phyloP scores from a whole-genome alignment of 2,888 invertebrate species.

The Oscheius sp. region DNA sequence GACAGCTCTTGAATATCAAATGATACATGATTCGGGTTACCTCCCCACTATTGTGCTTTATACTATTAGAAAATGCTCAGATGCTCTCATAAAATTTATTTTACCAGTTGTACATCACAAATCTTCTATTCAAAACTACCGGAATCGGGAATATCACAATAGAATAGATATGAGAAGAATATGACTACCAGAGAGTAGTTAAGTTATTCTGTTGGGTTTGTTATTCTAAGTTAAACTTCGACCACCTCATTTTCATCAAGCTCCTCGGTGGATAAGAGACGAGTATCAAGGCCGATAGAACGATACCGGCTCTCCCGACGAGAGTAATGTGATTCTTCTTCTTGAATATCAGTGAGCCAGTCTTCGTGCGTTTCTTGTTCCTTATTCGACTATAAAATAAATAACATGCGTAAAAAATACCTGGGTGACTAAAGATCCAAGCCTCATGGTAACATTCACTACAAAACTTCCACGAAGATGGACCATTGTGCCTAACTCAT shows the following conservation, averaged over 20 bases:
- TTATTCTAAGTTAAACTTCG: not conserved
- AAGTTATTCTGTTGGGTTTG: not conserved
- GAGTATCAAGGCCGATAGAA: constrained; percentile 3
- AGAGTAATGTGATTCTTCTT: constrained; percentile 36
- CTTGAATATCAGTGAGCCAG: constrained; percentile 47
- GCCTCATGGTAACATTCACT: constrained; percentile 61
- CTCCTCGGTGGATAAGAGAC: constrained; percentile 13
- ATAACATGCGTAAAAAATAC: not conserved
- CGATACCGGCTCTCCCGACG: constrained; percentile 15
- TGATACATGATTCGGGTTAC: constrained; percentile 8
- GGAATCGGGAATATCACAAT: constrained; percentile 3
- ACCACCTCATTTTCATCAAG: constrained; percentile 11
- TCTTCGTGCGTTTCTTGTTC: constrained; percentile 27
- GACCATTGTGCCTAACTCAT: constrained; percentile 55
- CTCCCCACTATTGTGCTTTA: constrained; percentile 22
- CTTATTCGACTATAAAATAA: not conserved
- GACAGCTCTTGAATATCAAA: constrained; percentile 6
- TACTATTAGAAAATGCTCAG: constrained; percentile 3
- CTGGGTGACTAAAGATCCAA: constrained; percentile 33
- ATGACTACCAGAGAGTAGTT: not conserved
- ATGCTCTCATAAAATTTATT: not conserved
- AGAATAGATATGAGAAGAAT: not conserved
- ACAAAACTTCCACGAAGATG: constrained; percentile 55
- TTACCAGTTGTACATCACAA: constrained; percentile 13
- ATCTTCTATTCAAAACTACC: not conserved